These are phyloP conservation scores for Drosophila carrolli DNA, from an alignment of 1,140 invertebrate genomes.

Conservation along the genomic window DNA sequence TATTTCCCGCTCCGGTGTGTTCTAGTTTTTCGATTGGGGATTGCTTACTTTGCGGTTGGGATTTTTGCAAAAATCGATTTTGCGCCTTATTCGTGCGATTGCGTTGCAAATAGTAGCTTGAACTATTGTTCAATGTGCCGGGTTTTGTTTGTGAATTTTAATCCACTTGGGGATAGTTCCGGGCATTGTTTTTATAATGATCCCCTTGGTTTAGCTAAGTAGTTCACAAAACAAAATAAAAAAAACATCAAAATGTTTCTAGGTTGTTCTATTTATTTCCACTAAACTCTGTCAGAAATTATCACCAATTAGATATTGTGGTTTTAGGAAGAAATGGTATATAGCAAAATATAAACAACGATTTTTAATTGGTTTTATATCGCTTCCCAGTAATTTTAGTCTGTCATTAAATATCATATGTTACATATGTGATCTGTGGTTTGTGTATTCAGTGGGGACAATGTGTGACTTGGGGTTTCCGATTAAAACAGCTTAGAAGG, in stretches of 20 bases:
- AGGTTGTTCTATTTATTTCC: slow-evolving; percentile 12
- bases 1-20: slow-evolving; percentile 6
- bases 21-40: slow-evolving; percentile 31
- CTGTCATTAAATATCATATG: background rate
- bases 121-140: slow-evolving; percentile 35
- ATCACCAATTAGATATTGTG: slow-evolving; percentile 1
- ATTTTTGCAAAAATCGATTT: slow-evolving; percentile 28
- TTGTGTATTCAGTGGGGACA: background rate
- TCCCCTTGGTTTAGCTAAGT: background rate
- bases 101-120: slow-evolving; percentile 28
- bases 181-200: slow-evolving; percentile 15
- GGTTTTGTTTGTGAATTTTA: slow-evolving; percentile 20
- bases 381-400: slow-evolving; percentile 6
- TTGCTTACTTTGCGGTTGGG: slow-evolving; percentile 39
- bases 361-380: slow-evolving; percentile 8
- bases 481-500: background rate
- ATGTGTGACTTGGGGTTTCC: background rate
- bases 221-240: background rate
- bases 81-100: background rate
- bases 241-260: slow-evolving; percentile 9
- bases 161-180: slow-evolving; percentile 19
- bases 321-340: background rate
- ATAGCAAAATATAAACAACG: background rate
- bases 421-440: slow-evolving; percentile 1
- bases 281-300: slow-evolving; percentile 8